Evolutionary conservation across 2,888 invertebrate species (phyloP).

Genomic region (Graphium colonna): DNA sequence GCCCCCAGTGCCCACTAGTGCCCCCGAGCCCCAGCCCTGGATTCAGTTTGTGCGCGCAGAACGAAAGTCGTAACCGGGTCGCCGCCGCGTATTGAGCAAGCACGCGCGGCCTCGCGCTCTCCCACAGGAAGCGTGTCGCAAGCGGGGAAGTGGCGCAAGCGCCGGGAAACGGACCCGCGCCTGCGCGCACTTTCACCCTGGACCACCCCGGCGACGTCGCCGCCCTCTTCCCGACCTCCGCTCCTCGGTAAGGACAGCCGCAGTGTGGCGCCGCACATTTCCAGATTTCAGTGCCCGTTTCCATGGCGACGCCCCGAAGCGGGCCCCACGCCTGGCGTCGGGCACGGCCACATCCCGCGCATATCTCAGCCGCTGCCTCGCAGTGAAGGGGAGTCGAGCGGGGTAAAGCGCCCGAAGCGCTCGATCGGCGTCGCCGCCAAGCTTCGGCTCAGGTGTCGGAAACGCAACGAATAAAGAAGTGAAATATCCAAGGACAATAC

Average conservation of each 20-base stretch:
- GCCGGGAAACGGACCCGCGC: conserved; percentile 67
- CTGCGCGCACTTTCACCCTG: conserved; percentile 58
- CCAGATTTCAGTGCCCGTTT: conserved; percentile 16
- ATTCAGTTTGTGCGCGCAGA: conserved; percentile 66
- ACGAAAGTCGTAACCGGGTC: conserved; percentile 71
- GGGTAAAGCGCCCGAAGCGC: conserved; percentile 47
- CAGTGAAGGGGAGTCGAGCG: conserved; percentile 60
- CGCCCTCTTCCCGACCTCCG: conserved; percentile 46
- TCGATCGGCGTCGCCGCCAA: conserved; percentile 58
- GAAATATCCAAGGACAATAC: conserved; percentile 79
- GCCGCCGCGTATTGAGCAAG: conserved; percentile 68
- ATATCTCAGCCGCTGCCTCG: conserved; percentile 41
- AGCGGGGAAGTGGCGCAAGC: conserved; percentile 76
- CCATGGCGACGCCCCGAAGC: conserved; percentile 18
- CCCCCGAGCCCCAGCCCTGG: conserved; percentile 57
- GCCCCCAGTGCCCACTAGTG: conserved; percentile 68
- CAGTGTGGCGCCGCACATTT: conserved; percentile 12
- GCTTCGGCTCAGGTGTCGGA: conserved; percentile 71
- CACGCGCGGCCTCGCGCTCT: conserved; percentile 72
- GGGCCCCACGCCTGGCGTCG: conserved; percentile 21
- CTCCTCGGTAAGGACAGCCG: conserved; percentile 34
- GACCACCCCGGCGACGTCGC: conserved; percentile 52
- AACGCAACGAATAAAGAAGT: conserved; percentile 75
- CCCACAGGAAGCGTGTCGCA: conserved; percentile 76
- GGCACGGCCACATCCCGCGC: conserved; percentile 35